Evolutionary conservation across 2,113 vertebrate species (phyloP).

Genomic region (Arvicanthis niloticus): DNA sequence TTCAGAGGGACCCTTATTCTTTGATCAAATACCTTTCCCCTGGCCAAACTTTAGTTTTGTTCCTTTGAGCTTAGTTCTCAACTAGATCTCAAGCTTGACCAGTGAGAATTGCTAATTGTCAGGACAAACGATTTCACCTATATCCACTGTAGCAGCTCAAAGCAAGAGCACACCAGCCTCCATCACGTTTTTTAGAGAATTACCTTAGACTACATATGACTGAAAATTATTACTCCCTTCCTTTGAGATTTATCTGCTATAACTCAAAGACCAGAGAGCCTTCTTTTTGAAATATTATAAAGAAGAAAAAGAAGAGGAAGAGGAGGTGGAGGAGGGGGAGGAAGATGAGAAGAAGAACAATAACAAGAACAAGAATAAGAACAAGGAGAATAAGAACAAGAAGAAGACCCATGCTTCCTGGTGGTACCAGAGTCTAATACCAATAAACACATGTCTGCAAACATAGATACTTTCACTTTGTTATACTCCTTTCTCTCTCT

Average conservation of each 20-base stretch:
- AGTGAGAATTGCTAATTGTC: not conserved
- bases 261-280: not conserved
- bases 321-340: no score
- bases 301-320: not conserved
- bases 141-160: not conserved
- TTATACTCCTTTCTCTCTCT: not conserved
- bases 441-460: not conserved
- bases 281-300: not conserved
- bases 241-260: not conserved
- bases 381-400: not conserved
- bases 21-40: not conserved
- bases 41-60: not conserved
- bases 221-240: not conserved
- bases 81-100: not conserved
- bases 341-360: not conserved
- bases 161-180: accelerated
- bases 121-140: not conserved
- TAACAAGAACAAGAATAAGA: not conserved
- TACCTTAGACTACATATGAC: conserved; percentile 4
- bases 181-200: not conserved
- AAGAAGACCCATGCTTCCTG: no score
- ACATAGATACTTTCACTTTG: not conserved
- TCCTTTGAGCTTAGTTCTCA: not conserved
- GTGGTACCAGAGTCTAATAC: not conserved
- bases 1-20: not conserved